Evolutionary conservation across 92 coral and sea anemone genomes (phyloP).

Genomic region (Zoanthus sociatus): DNA sequence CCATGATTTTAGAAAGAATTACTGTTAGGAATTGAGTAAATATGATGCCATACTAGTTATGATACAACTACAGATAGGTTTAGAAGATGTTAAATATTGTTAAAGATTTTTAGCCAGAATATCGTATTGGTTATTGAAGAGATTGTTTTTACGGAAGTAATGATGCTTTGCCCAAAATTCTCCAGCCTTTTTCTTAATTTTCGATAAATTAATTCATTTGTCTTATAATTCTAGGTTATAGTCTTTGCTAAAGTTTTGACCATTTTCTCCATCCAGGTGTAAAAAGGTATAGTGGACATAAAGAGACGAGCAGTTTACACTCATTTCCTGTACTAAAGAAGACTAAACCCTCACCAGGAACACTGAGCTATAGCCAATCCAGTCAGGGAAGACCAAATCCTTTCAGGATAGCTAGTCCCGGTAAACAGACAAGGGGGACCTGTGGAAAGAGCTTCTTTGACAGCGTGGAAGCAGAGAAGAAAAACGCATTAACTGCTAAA

Average conservation of each 20-base stretch:
- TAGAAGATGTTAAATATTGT: no score
- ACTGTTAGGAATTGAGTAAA: no score
- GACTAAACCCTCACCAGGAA: constrained; percentile 57
- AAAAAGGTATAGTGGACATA: background rate
- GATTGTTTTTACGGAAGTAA: no score
- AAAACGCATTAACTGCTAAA: constrained; percentile 62
- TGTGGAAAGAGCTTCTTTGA: constrained; percentile 90
- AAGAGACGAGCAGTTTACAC: background rate
- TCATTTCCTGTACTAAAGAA: constrained; percentile 35
- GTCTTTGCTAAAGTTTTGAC: background rate
- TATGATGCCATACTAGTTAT: no score
- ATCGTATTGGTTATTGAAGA: no score
- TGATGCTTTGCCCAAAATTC: no score
- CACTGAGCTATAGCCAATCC: constrained; percentile 63
- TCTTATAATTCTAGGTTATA: background rate
- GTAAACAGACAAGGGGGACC: constrained; percentile 60
- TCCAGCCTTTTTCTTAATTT: no score
- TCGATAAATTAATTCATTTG: background rate
- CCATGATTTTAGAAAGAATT: no score
- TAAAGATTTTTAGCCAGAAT: no score
- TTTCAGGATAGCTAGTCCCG: constrained; percentile 79
- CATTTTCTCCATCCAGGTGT: background rate
- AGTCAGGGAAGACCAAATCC: constrained; percentile 91
- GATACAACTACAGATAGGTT: no score
- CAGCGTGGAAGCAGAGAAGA: constrained; percentile 89